Conservation (phyloP, 2,113 vertebrate genomes). For the Sitta europaea region DNA sequence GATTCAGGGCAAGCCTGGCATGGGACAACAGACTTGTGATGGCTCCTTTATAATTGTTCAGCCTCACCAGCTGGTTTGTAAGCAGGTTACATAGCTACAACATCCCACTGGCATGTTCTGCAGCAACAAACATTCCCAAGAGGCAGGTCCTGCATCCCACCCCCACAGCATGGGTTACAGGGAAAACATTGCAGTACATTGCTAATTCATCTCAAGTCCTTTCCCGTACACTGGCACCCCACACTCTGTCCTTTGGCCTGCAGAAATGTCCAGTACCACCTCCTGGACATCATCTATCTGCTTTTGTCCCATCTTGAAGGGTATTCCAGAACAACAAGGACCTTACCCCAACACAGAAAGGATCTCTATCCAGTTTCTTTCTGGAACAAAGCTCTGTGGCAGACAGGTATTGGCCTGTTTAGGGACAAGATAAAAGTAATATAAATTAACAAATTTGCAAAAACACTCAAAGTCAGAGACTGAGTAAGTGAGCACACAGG, state of each 20-base stretch:
- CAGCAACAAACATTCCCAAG: background rate
- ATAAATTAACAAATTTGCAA: background rate
- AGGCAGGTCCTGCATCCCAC: background rate
- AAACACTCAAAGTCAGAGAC: background rate
- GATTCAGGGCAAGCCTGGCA: background rate
- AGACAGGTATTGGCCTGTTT: background rate
- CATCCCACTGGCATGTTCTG: background rate
- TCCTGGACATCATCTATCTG: background rate
- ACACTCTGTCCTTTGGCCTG: background rate
- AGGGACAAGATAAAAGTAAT: background rate
- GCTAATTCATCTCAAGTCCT: background rate
- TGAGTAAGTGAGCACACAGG: background rate
- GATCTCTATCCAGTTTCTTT: background rate
- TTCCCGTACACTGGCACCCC: background rate
- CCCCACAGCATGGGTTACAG: background rate
- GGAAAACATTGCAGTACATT: background rate
- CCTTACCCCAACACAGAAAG: background rate
- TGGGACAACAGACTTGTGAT: background rate
- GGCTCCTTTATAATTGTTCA: background rate
- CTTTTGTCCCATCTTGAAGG: background rate
- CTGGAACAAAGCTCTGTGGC: background rate
- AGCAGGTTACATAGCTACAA: background rate
- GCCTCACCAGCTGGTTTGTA: background rate
- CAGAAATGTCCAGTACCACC: background rate
- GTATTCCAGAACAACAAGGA: background rate